Evolutionary conservation across 2,888 invertebrate species (phyloP).

Genomic region (Napeogenes inachia): DNA sequence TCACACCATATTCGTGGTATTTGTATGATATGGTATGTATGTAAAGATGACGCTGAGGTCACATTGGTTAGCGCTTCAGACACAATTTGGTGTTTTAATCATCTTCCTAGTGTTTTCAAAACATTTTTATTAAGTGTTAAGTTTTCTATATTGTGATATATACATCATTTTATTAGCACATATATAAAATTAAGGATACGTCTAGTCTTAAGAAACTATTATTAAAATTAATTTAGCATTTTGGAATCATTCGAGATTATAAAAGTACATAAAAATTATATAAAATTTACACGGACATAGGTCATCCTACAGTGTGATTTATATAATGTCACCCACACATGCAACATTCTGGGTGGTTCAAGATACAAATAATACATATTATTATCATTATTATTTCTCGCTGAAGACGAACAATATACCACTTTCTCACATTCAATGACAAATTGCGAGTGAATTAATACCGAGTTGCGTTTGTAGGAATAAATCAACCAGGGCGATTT

Average conservation of each 20-base stretch:
- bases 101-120: not conserved
- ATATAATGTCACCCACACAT: conserved; percentile 23
- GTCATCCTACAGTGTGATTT: conserved; percentile 24
- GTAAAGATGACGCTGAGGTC: not conserved
- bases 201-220: too few species aligned
- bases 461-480: conserved; percentile 52
- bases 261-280: too few species aligned
- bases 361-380: conserved; percentile 38
- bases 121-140: too few species aligned
- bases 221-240: too few species aligned
- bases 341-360: conserved; percentile 40
- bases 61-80: not conserved
- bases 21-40: not conserved
- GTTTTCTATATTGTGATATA: too few species aligned
- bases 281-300: conserved; percentile 1
- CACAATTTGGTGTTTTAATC: conserved; percentile 1
- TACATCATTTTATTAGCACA: too few species aligned
- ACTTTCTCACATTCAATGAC: conserved; percentile 70
- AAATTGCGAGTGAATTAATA: conserved; percentile 71
- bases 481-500: conserved; percentile 61
- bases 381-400: conserved; percentile 48
- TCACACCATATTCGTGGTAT: conserved; percentile 9
- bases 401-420: conserved; percentile 60
- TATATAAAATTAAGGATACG: too few species aligned
- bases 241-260: too few species aligned